A percentile compares a stretch with the other conserved stretches of the same genome.
Conservation (phyloP, 2,113 vertebrate genomes). For the human region DNA sequence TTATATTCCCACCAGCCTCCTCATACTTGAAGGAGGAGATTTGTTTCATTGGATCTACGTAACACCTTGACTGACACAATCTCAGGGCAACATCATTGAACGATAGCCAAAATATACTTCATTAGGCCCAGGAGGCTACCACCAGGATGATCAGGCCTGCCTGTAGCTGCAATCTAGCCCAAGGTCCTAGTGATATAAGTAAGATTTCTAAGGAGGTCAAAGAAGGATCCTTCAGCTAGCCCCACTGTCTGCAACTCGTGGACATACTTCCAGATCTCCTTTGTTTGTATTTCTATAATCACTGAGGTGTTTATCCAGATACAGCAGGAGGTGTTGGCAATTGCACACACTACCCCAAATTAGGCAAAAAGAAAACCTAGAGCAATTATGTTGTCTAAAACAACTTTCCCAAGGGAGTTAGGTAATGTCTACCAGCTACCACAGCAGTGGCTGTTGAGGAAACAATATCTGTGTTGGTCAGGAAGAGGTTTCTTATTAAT, state of each 20-base stretch:
- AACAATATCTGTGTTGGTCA: fast-evolving
- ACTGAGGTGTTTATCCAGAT: background rate
- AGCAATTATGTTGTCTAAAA: background rate
- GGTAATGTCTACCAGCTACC: no score
- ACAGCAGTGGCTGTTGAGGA: background rate
- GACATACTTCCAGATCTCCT: background rate
- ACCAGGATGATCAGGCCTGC: background rate
- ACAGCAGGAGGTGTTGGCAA: background rate
- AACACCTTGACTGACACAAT: background rate
- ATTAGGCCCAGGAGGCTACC: background rate
- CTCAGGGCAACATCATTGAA: background rate
- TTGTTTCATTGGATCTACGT: fast-evolving
- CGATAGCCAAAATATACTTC: background rate
- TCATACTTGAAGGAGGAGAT: background rate
- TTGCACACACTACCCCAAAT: background rate
- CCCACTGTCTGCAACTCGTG: no score
- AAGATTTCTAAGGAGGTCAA: background rate
- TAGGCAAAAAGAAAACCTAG: background rate
- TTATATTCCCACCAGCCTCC: background rate
- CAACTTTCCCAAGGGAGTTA: background rate
- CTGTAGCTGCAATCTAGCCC: background rate
- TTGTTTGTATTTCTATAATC: fast-evolving
- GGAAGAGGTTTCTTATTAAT: background rate
- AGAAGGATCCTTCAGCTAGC: background rate
- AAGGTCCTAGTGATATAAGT: background rate